Evolutionary conservation across 2,113 vertebrate genomes (phyloP).

Genomic region (Ammodytes dubius): DNA sequence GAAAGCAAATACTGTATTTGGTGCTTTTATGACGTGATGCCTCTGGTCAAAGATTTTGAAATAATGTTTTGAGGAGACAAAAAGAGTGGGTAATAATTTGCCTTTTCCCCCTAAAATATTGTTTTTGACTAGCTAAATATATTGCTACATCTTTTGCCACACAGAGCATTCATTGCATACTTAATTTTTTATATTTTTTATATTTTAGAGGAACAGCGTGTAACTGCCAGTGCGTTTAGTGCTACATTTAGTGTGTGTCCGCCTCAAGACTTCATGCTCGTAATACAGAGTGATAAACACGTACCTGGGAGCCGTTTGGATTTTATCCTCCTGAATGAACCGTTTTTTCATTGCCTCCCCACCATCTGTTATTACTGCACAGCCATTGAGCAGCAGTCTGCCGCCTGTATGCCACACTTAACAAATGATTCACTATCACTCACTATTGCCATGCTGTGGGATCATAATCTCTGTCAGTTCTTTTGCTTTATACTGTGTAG

Average conservation of each 20-base stretch:
- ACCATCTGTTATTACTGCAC: slow-evolving; percentile 59
- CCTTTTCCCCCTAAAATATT: neutral
- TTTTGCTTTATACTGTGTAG: neutral
- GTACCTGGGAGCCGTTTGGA: slow-evolving; percentile 65
- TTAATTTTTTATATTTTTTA: slow-evolving; percentile 26
- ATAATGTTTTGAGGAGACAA: neutral
- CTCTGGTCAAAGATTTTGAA: neutral
- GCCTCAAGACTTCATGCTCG: slow-evolving; percentile 38
- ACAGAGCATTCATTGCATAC: slow-evolving; percentile 14
- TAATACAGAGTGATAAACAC: slow-evolving; percentile 63
- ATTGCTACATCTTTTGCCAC: neutral
- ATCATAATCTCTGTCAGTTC: slow-evolving; percentile 27
- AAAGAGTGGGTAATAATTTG: neutral
- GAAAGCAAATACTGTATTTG: neutral
- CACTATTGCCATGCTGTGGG: slow-evolving; percentile 18
- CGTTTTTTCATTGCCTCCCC: slow-evolving; percentile 53
- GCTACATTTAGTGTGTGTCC: slow-evolving; percentile 29
- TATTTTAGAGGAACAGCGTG: slow-evolving; percentile 15
- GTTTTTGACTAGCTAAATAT: neutral
- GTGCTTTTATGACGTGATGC: no score
- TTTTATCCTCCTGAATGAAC: slow-evolving; percentile 68
- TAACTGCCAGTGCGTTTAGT: slow-evolving; percentile 22
- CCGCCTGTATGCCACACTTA: slow-evolving; percentile 42
- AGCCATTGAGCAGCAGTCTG: slow-evolving; percentile 43
- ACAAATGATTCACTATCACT: slow-evolving; percentile 61